Evolutionary conservation across 2,113 vertebrate genomes (phyloP).

Genomic region (Gila orcuttii): DNA sequence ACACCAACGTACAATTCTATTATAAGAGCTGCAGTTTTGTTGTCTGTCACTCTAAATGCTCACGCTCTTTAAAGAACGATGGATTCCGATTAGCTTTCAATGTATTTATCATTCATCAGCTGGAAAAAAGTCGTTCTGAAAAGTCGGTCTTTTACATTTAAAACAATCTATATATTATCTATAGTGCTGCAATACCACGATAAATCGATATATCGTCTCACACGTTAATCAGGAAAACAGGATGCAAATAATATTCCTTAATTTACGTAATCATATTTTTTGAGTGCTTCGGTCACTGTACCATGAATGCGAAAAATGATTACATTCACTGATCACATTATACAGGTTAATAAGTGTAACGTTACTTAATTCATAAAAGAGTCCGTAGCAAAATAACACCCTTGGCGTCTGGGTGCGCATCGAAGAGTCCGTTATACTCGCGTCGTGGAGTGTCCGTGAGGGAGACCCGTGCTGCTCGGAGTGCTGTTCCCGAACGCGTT

Average conservation of each 20-base stretch:
- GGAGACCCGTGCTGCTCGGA: constrained; percentile 92
- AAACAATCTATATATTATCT: too few species aligned
- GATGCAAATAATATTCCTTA: constrained; percentile 13
- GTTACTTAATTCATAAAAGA: constrained; percentile 59
- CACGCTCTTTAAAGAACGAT: too few species aligned
- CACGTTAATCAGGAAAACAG: constrained; percentile 42
- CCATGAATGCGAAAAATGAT: constrained; percentile 77
- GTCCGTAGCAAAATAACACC: constrained; percentile 71
- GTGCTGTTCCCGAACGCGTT: constrained; percentile 85
- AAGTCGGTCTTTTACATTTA: too few species aligned
- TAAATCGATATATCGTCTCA: background rate
- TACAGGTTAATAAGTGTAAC: constrained; percentile 81
- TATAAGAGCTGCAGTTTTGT: too few species aligned
- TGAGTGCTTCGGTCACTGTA: constrained; percentile 69
- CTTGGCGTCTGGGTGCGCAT: constrained; percentile 55
- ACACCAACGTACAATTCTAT: too few species aligned
- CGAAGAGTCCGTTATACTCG: constrained; percentile 82
- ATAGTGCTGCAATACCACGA: too few species aligned
- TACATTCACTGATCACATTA: constrained; percentile 86
- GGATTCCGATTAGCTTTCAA: too few species aligned
- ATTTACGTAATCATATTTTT: background rate
- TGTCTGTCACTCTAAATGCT: too few species aligned
- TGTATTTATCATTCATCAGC: too few species aligned
- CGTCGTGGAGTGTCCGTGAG: constrained; percentile 95
- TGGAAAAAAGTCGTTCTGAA: too few species aligned